Conservation (phyloP, 2,113 vertebrate species). For the Sula dactylatra region DNA sequence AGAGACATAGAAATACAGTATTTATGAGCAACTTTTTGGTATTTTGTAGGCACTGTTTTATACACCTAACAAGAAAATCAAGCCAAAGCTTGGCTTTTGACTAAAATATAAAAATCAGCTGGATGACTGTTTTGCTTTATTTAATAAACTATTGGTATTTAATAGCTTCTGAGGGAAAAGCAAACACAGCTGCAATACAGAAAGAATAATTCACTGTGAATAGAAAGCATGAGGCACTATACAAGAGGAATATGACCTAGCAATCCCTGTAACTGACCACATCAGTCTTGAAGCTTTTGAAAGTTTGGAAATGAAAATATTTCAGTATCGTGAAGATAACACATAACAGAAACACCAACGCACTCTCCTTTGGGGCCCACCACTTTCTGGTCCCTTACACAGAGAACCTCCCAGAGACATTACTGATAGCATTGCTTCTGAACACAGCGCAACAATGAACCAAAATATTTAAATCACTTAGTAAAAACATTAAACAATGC, state of each 20-base stretch:
- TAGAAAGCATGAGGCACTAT: not conserved
- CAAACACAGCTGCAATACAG: not conserved
- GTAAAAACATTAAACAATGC: not conserved
- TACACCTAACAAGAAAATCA: not conserved
- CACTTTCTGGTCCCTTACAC: not conserved
- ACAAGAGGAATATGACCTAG: not conserved
- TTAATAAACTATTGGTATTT: not conserved
- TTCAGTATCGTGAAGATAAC: not conserved
- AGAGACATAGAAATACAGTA: constrained; percentile 32
- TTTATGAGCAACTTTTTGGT: not conserved
- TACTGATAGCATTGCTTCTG: not conserved
- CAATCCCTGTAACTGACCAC: not conserved
- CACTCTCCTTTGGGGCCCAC: not conserved
- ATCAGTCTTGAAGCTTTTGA: not conserved
- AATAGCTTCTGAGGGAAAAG: not conserved
- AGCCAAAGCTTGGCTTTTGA: not conserved
- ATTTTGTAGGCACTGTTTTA: not conserved
- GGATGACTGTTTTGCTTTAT: not conserved
- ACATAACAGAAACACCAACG: not conserved
- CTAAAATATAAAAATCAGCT: not conserved
- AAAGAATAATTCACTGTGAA: not conserved
- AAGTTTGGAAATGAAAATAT: not conserved
- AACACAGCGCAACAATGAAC: not conserved
- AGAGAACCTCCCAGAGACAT: not conserved
- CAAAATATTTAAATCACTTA: not conserved